Conservation (phyloP, 37 sponge, comb jelly and placozoan genomes). For the Spongilla lacustris region DNA sequence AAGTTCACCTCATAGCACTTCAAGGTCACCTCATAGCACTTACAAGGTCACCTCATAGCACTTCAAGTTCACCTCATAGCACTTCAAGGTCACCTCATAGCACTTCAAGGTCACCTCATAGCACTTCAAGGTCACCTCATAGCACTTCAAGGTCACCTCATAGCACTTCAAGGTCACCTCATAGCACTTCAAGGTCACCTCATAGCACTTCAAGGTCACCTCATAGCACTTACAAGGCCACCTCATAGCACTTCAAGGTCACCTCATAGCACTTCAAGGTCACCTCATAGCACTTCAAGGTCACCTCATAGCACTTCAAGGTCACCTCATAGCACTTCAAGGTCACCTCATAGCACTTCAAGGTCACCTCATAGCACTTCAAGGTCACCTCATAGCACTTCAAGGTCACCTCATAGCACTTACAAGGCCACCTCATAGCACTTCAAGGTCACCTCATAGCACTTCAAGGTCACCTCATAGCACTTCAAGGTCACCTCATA, state of each 20-base stretch:
- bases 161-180: conserved; percentile 38
- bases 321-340: too few species aligned
- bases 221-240: conserved; percentile 58
- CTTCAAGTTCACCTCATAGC: too few species aligned
- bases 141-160: too few species aligned
- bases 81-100: conserved; percentile 50
- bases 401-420: conserved; percentile 36
- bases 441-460: too few species aligned
- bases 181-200: too few species aligned
- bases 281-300: too few species aligned
- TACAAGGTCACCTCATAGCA: conserved; percentile 68
- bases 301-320: conserved; percentile 10
- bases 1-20: conserved; percentile 14
- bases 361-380: conserved; percentile 50
- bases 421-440: conserved; percentile 68
- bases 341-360: conserved; percentile 15
- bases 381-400: conserved; percentile 14
- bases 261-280: conserved; percentile 7
- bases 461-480: conserved; percentile 50
- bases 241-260: too few species aligned
- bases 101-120: too few species aligned
- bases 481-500: too few species aligned
- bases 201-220: conserved; percentile 20
- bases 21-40: conserved; percentile 36
- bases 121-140: conserved; percentile 42